phyloP scores from a whole-genome alignment of 2,888 invertebrate species.

The Sminthurinus aureus region DNA sequence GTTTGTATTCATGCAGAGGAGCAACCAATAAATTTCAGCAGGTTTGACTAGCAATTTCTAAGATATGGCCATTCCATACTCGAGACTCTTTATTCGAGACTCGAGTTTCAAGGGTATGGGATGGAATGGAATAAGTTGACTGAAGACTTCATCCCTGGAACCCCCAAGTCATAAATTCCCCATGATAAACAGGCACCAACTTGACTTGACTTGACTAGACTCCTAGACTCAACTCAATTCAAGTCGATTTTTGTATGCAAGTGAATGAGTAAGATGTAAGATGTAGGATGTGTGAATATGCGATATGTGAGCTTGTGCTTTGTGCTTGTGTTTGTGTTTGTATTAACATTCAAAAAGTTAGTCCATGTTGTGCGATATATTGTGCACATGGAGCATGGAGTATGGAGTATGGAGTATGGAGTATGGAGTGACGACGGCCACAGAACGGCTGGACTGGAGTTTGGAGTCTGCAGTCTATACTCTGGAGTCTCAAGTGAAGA shows the following conservation, averaged over 20 bases:
- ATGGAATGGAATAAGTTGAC: constrained; percentile 28
- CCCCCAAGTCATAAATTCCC: constrained; percentile 34
- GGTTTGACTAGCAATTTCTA: constrained; percentile 38
- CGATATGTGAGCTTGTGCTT: no score
- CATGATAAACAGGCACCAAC: constrained; percentile 29
- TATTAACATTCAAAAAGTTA: neutral
- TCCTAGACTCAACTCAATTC: neutral
- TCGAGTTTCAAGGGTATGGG: no score
- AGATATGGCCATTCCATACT: constrained; percentile 19
- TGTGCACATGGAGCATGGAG: neutral
- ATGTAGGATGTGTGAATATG: no score
- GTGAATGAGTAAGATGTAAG: neutral
- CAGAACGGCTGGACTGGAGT: constrained; percentile 29
- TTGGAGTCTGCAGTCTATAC: no score
- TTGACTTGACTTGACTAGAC: neutral
- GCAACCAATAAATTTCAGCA: constrained; percentile 32
- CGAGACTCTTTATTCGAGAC: no score
- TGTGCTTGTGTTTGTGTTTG: neutral
- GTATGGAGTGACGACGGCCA: constrained; percentile 26
- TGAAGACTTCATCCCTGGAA: constrained; percentile 36
- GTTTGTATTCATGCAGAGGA: constrained; percentile 38
- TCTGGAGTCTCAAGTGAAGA: no score
- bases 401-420: neutral
- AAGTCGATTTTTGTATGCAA: neutral
- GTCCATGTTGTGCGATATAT: neutral